These are phyloP conservation scores for Dioctria rufipes DNA, from an alignment of 2,888 invertebrate species.

Conservation along the genomic window DNA sequence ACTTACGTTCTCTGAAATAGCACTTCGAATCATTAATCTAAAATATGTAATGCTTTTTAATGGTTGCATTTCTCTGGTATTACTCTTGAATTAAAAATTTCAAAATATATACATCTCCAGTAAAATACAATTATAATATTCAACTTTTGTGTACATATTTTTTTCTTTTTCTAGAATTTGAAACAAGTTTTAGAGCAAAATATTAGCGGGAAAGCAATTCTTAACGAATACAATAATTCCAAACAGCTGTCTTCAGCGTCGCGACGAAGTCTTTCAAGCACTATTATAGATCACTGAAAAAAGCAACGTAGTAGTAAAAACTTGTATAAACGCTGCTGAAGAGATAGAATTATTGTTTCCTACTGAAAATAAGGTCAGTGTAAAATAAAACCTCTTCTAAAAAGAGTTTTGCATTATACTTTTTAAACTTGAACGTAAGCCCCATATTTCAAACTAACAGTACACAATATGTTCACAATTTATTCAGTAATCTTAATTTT, in stretches of 20 bases:
- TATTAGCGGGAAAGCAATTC: constrained; percentile 10
- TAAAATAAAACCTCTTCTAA: neutral
- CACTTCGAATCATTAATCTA: neutral
- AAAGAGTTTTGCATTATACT: no score
- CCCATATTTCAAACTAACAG: no score
- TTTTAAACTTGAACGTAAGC: no score
- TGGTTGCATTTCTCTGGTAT: no score
- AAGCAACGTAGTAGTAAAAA: neutral
- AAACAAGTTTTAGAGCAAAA: neutral
- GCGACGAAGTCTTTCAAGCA: neutral
- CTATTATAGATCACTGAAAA: constrained; percentile 20
- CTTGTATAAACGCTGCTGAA: constrained; percentile 2
- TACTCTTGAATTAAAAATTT: no score
- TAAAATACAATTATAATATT: neutral
- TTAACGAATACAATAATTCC: neutral
- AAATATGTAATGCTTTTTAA: neutral
- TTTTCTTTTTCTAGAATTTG: constrained; percentile 14
- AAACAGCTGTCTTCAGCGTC: constrained; percentile 11
- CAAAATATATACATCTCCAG: no score
- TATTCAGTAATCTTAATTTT: no score
- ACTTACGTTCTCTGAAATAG: no score
- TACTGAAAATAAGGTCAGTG: constrained; percentile 6
- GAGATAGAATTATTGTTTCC: constrained; percentile 15
- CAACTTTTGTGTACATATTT: neutral
- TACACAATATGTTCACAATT: no score